These are phyloP conservation scores for Mantis religiosa DNA, from an alignment of 2,888 invertebrate genomes.

Conservation along the genomic window DNA sequence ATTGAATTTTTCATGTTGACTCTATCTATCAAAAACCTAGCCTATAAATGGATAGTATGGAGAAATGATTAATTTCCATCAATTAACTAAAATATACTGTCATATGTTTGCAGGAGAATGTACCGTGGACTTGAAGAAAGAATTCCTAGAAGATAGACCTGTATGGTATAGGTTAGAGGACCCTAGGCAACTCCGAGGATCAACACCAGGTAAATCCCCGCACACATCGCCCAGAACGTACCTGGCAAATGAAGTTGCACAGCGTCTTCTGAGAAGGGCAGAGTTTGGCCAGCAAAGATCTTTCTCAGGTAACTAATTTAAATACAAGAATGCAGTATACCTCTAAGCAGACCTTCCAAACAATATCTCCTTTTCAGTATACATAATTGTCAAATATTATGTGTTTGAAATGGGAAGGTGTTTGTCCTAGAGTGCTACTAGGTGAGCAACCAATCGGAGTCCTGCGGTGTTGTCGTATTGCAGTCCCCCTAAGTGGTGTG, in stretches of 20 bases:
- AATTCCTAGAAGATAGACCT: constrained; percentile 81
- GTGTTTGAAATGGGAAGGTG: too few relatives aligned
- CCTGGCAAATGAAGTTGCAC: constrained; percentile 60
- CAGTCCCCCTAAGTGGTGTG: too few relatives aligned
- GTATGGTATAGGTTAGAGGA: constrained; percentile 88
- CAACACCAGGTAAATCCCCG: constrained; percentile 60
- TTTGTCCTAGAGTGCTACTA: too few relatives aligned
- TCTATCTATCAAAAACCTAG: too few relatives aligned
- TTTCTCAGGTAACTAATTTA: constrained; percentile 53
- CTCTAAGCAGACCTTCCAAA: too few relatives aligned
- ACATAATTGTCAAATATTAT: too few relatives aligned
- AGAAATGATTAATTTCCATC: too few relatives aligned
- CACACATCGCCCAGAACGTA: constrained; percentile 78
- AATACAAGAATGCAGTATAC: background rate
- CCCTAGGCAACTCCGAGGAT: constrained; percentile 60
- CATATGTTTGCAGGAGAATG: constrained; percentile 43
- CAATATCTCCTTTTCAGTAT: too few relatives aligned
- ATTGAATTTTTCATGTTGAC: too few relatives aligned
- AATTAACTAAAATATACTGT: background rate
- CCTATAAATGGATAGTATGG: too few relatives aligned
- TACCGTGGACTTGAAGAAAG: constrained; percentile 71
- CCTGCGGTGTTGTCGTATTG: too few relatives aligned
- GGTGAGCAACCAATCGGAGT: too few relatives aligned
- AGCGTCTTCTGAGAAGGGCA: constrained; percentile 61
- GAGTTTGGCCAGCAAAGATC: constrained; percentile 71